Conservation (phyloP, 2,888 invertebrate genomes). For the Eueremaeus valkanovi region DNA sequence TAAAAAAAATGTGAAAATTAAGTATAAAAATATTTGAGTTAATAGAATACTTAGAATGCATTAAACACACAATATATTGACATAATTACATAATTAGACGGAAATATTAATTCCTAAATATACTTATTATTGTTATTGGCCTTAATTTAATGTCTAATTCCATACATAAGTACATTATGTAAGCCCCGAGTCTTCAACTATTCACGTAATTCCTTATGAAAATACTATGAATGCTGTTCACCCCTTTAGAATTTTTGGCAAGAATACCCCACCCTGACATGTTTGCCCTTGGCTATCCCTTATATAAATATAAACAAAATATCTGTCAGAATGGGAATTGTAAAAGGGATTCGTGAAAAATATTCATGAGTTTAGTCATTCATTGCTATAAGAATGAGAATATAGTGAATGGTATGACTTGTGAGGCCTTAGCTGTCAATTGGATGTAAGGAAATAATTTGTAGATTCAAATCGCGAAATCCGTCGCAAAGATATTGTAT, state of each 20-base stretch:
- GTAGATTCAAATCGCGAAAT: background rate
- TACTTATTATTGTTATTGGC: background rate
- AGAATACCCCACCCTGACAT: too few relatives aligned
- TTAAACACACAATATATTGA: background rate
- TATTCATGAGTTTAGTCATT: background rate
- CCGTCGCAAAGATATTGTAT: background rate
- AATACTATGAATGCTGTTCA: too few relatives aligned
- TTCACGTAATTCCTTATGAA: too few relatives aligned
- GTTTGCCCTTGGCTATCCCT: too few relatives aligned
- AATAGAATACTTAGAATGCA: background rate
- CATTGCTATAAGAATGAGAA: too few relatives aligned
- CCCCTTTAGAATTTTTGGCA: too few relatives aligned
- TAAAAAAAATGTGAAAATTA: background rate
- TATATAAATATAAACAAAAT: too few relatives aligned
- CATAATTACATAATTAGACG: slow-evolving; percentile 4
- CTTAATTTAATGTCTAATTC: background rate
- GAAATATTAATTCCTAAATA: background rate
- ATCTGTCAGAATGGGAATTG: background rate
- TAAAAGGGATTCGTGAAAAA: background rate
- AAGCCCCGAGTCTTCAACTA: too few relatives aligned
- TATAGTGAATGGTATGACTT: background rate
- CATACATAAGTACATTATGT: background rate
- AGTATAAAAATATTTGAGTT: background rate
- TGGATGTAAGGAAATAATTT: slow-evolving; percentile 16
- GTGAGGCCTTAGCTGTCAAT: background rate